Conservation (phyloP, 1,140 invertebrate genomes). For the Heliothis virescens region DNA sequence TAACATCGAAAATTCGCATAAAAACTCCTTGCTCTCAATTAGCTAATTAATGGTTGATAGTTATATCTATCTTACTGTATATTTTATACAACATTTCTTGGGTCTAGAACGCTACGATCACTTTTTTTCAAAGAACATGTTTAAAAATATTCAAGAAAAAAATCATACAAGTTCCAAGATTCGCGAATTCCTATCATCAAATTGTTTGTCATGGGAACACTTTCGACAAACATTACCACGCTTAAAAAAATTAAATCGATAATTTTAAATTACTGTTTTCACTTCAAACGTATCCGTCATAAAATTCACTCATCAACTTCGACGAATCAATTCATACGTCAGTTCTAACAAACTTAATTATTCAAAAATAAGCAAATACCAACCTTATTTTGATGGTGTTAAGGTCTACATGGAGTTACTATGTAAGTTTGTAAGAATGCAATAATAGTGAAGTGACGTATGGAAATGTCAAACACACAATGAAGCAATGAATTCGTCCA, state of each 20-base stretch:
- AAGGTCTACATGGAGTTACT: conserved; percentile 17
- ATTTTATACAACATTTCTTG: background rate
- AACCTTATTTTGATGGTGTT: conserved; percentile 4
- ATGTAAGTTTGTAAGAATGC: conserved; percentile 32
- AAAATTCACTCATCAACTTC: conserved; percentile 50
- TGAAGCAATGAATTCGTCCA: conserved; percentile 50
- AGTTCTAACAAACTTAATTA: conserved; percentile 19
- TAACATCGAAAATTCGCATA: background rate
- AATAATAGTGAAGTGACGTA: conserved; percentile 49
- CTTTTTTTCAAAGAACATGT: too few relatives aligned
- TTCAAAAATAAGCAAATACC: background rate
- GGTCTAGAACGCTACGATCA: too few relatives aligned
- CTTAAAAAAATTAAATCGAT: conserved; percentile 37
- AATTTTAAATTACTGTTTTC: conserved; percentile 49
- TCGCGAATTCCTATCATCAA: conserved; percentile 23
- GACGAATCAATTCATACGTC: conserved; percentile 53
- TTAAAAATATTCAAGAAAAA: background rate
- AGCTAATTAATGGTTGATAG: conserved; percentile 14
- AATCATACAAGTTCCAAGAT: background rate
- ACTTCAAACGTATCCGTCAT: conserved; percentile 28
- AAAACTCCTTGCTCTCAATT: background rate
- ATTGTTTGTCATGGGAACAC: conserved; percentile 44
- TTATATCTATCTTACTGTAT: background rate
- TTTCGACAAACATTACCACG: conserved; percentile 37
- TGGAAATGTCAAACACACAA: conserved; percentile 54